Conservation (phyloP, 2,888 invertebrate species). For the Phortica okadai region DNA sequence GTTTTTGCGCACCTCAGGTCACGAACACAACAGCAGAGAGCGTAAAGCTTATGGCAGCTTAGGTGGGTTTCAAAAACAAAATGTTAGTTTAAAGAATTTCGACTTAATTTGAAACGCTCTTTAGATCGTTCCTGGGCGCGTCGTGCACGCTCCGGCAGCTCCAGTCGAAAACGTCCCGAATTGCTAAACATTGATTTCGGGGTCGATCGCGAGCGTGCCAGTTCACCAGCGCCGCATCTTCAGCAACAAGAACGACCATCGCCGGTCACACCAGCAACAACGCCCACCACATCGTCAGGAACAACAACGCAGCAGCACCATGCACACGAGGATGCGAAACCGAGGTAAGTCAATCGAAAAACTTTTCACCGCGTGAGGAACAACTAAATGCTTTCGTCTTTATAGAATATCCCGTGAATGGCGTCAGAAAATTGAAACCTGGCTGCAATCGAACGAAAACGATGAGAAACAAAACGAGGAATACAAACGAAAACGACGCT, state of each 20-base stretch:
- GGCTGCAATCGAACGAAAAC: conserved; percentile 91
- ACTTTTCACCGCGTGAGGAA: not conserved
- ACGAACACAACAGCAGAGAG: conserved; percentile 81
- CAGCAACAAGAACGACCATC: conserved; percentile 53
- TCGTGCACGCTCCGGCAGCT: conserved; percentile 82
- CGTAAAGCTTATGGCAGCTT: conserved; percentile 88
- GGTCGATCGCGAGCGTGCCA: conserved; percentile 84
- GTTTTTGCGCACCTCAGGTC: conserved; percentile 87
- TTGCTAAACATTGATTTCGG: conserved; percentile 84
- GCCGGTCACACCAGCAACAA: conserved; percentile 58
- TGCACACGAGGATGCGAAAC: conserved; percentile 78
- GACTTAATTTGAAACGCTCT: not conserved
- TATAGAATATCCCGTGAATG: conserved; percentile 82
- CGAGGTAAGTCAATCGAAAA: conserved; percentile 77
- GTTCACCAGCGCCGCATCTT: conserved; percentile 81
- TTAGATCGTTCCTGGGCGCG: conserved; percentile 93
- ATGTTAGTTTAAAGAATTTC: not conserved
- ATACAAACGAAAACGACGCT: conserved; percentile 81
- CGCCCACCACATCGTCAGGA: conserved; percentile 50
- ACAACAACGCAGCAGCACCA: conserved; percentile 55
- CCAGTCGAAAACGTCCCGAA: conserved; percentile 87
- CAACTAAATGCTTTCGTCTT: not conserved
- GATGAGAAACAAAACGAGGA: conserved; percentile 86
- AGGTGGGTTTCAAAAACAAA: conserved; percentile 77
- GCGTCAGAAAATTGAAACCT: conserved; percentile 93